Evolutionary conservation across 2,797 vertebrate genomes (phyloP), one percentile per base, ranked within the genome.

Genomic region (Ispidina picta): DNA sequence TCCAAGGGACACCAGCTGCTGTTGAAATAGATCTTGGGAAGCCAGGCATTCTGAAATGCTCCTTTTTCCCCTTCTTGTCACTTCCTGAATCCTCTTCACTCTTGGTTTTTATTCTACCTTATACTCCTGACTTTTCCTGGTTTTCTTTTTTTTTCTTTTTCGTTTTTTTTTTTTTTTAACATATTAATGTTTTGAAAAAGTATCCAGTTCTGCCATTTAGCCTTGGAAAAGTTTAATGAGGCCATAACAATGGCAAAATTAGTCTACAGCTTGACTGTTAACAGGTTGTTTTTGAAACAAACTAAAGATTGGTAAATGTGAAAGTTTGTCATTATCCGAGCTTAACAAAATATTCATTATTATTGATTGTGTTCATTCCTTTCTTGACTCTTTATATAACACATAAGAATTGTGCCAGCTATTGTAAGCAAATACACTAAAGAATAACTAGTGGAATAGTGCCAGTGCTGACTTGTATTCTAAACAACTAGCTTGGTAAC

Each of bases 21-120:
- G 46, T 77, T 89, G 87, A 83, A 95, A 88, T 17, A 71, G 48
- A 55, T 86, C 63, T 81, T 70, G 44, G 69, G 44, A 94, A 92
- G 44, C n/a, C 29, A 55, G 28, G 37, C 55, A 5, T 83, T 87
- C 79, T 90, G 48, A 78, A 95, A 81, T 0, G 2, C 15, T 83
- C 18, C 7, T 52, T 89, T 80, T 44, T 5, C 1, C 20, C 9
- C 23, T 37, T 49, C 56, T 43, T 68, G 41, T 72, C 5, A 23
- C 52, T 92, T 91, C 46, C 44, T 86, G 76, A 91, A 15, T 28
- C 70, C 8, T 26, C 18, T 88, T 81, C 48, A 14, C 43, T 56
- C 25, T 63, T 41, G 26, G 18, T 51, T 84, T 74, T 71, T 69
- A 43, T 72, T 75, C 16, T 20, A 58, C 14, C 4, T 78, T 81